phyloP scores from a whole-genome alignment of 2,113 vertebrate genomes.

The Rhineura floridana region DNA sequence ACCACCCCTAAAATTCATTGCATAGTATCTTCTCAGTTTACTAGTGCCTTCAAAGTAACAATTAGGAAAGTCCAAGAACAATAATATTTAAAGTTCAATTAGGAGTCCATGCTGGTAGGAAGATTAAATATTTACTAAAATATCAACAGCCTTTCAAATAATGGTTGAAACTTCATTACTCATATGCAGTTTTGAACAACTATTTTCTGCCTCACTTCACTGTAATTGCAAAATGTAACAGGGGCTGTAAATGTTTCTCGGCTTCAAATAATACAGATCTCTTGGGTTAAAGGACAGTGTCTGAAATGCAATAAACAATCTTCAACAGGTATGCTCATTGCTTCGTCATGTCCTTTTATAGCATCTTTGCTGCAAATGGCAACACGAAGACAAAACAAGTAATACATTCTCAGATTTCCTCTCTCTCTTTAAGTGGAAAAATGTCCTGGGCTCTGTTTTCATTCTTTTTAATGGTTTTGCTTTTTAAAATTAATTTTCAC shows the following conservation, averaged over 20 bases:
- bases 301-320: slow-evolving; percentile 64
- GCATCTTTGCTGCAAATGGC: slow-evolving; percentile 17
- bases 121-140: slow-evolving; percentile 82
- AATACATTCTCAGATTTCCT: neutral
- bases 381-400: neutral
- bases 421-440: neutral
- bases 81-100: slow-evolving; percentile 79
- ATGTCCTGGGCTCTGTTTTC: rapidly evolving
- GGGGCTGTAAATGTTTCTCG: slow-evolving; percentile 66
- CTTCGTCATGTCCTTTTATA: slow-evolving; percentile 31
- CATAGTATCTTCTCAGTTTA: slow-evolving; percentile 51
- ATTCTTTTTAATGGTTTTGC: neutral
- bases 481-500: neutral
- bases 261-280: slow-evolving; percentile 69
- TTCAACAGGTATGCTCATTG: slow-evolving; percentile 8
- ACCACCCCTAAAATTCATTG: slow-evolving; percentile 37
- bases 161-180: slow-evolving; percentile 79
- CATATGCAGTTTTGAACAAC: slow-evolving; percentile 69
- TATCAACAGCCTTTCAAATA: slow-evolving; percentile 77
- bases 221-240: slow-evolving; percentile 77
- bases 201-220: slow-evolving; percentile 83
- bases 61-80: slow-evolving; percentile 73
- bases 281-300: slow-evolving; percentile 63
- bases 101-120: slow-evolving; percentile 71
- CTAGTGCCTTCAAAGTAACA: slow-evolving; percentile 65